Conservation (phyloP, 2,888 invertebrate species). For the Timema podura region DNA sequence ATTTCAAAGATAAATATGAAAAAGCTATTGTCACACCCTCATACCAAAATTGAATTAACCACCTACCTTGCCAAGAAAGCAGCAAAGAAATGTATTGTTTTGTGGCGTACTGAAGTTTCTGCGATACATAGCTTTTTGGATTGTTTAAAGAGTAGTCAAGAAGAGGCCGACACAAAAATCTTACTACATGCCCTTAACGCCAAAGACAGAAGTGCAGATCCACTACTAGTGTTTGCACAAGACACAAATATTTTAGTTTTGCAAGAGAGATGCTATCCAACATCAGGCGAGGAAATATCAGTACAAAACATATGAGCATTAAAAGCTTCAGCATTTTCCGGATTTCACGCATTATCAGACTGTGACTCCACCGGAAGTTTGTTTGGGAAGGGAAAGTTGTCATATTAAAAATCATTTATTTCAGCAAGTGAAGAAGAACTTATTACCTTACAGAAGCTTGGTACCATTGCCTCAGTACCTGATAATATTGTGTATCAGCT, state of each 20-base stretch:
- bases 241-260: conserved; percentile 1
- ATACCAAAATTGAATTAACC: background rate
- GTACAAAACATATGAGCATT: background rate
- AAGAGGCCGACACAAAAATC: background rate
- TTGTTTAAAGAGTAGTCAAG: background rate
- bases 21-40: background rate
- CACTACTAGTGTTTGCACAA: conserved; percentile 1
- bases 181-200: background rate
- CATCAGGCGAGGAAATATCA: background rate
- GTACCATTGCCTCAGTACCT: background rate
- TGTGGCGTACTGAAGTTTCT: background rate
- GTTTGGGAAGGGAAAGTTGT: no score
- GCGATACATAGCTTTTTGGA: background rate
- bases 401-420: conserved; percentile 3
- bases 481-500: background rate
- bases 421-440: background rate
- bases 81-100: background rate
- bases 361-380: background rate
- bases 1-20: background rate
- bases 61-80: background rate
- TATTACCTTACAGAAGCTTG: background rate
- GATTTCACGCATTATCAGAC: background rate
- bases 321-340: no score
- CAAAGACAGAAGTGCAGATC: no score
- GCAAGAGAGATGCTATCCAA: background rate